Conservation (phyloP, 2,888 invertebrate species). For the Pristionchus exspectatus region DNA sequence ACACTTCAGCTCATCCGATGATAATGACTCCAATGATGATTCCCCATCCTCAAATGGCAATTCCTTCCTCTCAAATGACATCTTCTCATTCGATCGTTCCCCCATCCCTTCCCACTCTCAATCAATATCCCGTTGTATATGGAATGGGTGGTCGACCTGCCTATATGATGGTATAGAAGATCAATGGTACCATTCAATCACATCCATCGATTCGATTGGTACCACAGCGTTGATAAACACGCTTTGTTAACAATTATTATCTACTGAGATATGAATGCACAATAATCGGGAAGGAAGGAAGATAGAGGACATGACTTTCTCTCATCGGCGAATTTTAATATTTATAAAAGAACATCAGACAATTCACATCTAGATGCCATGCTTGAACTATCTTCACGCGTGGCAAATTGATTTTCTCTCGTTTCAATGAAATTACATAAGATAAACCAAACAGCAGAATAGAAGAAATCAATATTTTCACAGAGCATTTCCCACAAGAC, state of each 20-base stretch:
- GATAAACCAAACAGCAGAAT: too few species aligned
- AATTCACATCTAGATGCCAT: too few species aligned
- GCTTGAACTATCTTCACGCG: too few species aligned
- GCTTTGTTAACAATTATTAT: slow-evolving; percentile 33
- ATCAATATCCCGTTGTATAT: slow-evolving; percentile 17
- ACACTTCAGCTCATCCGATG: background rate
- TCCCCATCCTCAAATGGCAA: slow-evolving; percentile 4
- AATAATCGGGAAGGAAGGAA: background rate
- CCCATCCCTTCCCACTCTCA: slow-evolving; percentile 3
- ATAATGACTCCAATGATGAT: slow-evolving; percentile 4
- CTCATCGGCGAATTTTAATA: too few species aligned
- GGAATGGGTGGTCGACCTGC: slow-evolving; percentile 30
- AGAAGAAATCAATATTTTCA: background rate
- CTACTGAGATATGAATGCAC: background rate
- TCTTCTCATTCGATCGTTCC: background rate
- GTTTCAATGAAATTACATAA: too few species aligned
- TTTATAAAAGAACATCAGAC: too few species aligned
- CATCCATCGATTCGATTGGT: background rate
- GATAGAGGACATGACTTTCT: background rate
- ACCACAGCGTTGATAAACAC: background rate
- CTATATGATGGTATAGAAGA: background rate
- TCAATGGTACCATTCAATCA: background rate
- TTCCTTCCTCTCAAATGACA: background rate
- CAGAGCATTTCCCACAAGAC: background rate
- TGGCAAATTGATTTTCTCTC: too few species aligned